Percentiles rank a stretch among this genome's conserved stretches.
phyloP scores from a whole-genome alignment of 64 coral and sea anemone genomes.

The Hydrozoanthus tunicans region DNA sequence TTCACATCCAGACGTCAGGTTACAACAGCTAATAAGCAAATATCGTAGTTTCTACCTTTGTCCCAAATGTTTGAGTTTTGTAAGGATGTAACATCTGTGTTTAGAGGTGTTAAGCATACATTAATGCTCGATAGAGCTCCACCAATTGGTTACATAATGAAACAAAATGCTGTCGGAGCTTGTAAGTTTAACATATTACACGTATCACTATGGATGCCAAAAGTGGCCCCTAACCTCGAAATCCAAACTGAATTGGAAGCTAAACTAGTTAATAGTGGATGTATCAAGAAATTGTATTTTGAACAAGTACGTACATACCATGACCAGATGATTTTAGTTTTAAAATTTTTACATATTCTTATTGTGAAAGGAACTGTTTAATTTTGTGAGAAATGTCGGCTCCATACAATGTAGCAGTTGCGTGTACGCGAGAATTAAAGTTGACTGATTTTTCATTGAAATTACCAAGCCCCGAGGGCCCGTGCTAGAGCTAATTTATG shows the following conservation, averaged over 20 bases:
- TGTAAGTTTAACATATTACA: conserved; percentile 15
- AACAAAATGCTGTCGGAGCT: background rate
- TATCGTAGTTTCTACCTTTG: conserved; percentile 26
- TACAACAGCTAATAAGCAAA: conserved; percentile 29
- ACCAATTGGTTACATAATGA: conserved; percentile 17
- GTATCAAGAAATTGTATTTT: background rate
- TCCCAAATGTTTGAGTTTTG: conserved; percentile 35
- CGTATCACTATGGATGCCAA: background rate
- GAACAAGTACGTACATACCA: background rate
- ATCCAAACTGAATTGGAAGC: background rate
- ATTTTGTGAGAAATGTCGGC: too few relatives aligned
- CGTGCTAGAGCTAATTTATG: too few relatives aligned
- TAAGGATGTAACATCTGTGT: conserved; percentile 35
- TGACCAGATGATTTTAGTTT: too few relatives aligned
- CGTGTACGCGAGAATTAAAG: too few relatives aligned
- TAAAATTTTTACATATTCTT: too few relatives aligned
- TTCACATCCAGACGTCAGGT: conserved; percentile 8
- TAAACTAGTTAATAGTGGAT: background rate
- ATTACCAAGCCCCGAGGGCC: too few relatives aligned
- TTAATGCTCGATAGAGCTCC: background rate
- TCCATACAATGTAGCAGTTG: too few relatives aligned
- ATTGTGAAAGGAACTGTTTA: too few relatives aligned
- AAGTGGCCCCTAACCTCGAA: background rate
- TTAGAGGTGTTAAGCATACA: conserved; percentile 9
- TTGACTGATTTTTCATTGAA: too few relatives aligned